Evolutionary conservation across 2,113 vertebrate species (phyloP), one percentile per base, ranked within the genome.

Genomic region (Nettapus auritus): DNA sequence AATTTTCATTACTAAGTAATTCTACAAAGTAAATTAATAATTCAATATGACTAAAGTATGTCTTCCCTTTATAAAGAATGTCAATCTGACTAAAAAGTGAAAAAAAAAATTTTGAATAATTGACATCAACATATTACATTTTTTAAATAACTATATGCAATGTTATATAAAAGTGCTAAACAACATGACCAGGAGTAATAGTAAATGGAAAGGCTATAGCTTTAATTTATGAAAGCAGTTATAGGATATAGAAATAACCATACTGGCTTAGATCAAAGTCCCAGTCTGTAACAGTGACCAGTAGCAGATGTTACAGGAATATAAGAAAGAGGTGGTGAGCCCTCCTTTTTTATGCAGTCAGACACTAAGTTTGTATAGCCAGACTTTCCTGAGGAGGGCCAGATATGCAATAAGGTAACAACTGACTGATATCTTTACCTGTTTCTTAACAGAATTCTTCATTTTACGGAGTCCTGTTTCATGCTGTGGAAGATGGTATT

Each of bases 241-340:
- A 64, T 25, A 75, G 44, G 81, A 87, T 74, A 34, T 17, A 50
- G 48, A 48, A 95, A 69, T 85, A 85, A 67, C 71, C 63, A 19
- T 66, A 88, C 67, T 91, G 90, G 48, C 77, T 91, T 89, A 91
- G 85, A 96, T 95, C 79, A 91, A 92, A 94, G 46, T 46, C 33
- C 17, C 17, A 1, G 44, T 40, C 78, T 76, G 44, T 57, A 85
- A 73, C 13, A 11, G 59, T 88, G 92, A 95, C 94, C 92, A 75
- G 88, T 81, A 96, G 92, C 90, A 97, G 92, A 95, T 81, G 82
- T 88, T 83, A 90, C 0, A 1, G 64, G 42, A 93, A 55, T 67
- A 83, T 55, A 86, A 93, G 74, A 73, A 89, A 85, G 64, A 63
- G 52, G 46, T 19, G 38, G 64, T 19, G 83, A 68, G 19, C 38